phyloP scores from a whole-genome alignment of 2,888 invertebrate genomes.

The Orthosia cruda region DNA sequence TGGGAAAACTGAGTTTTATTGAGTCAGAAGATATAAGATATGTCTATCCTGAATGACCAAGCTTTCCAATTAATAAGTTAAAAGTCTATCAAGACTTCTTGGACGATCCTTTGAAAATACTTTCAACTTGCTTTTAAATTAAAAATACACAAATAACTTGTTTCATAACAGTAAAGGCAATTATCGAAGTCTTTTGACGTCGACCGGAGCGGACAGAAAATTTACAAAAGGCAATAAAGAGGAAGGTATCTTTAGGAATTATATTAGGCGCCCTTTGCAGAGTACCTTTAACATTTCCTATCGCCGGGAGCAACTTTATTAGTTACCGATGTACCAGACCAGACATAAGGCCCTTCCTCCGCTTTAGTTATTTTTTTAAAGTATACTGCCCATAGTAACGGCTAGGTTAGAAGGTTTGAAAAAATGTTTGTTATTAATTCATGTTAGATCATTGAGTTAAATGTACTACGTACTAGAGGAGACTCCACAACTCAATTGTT shows the following conservation, averaged over 20 bases:
- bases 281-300: slow-evolving; percentile 41
- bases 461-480: too few relatives aligned
- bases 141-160: not conserved
- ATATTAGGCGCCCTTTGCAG: slow-evolving; percentile 44
- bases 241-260: slow-evolving; percentile 48
- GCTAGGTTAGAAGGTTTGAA: too few relatives aligned
- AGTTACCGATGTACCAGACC: slow-evolving; percentile 47
- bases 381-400: too few relatives aligned
- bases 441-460: too few relatives aligned
- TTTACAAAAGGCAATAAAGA: slow-evolving; percentile 40
- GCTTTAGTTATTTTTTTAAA: too few relatives aligned
- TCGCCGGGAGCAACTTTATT: slow-evolving; percentile 51
- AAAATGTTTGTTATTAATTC: too few relatives aligned
- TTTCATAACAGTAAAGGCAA: slow-evolving; percentile 27
- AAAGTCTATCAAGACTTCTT: not conserved
- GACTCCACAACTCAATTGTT: too few relatives aligned
- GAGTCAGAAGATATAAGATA: not conserved
- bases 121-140: not conserved
- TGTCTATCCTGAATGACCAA: not conserved
- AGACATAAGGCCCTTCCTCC: slow-evolving; percentile 22
- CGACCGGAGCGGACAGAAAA: slow-evolving; percentile 17
- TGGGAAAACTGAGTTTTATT: not conserved
- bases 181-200: slow-evolving; percentile 45
- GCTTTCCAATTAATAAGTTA: not conserved
- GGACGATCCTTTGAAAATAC: not conserved